Evolutionary conservation across 2,888 invertebrate species (phyloP).

Genomic region (Mycalesis mineus): DNA sequence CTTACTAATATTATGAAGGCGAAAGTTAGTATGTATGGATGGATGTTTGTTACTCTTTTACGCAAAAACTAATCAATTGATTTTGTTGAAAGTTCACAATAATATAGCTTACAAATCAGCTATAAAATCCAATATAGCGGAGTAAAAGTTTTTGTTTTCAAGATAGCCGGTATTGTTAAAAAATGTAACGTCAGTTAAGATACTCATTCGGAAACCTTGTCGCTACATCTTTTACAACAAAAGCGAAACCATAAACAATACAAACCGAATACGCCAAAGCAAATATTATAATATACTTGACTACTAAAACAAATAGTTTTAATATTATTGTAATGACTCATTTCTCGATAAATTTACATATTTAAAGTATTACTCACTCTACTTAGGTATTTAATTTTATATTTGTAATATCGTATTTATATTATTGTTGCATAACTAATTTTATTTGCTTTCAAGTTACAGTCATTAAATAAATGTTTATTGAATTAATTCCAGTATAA

Average conservation of each 20-base stretch:
- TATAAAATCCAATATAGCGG: too few relatives aligned
- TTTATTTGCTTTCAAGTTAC: not conserved
- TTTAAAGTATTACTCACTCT: conserved; percentile 14
- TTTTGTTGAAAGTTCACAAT: too few relatives aligned
- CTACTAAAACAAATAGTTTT: conserved; percentile 4
- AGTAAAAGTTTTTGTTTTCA: too few relatives aligned
- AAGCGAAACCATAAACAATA: conserved; percentile 3
- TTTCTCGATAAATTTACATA: conserved; percentile 7
- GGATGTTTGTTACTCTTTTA: too few relatives aligned
- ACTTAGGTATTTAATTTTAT: not conserved
- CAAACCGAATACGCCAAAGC: not conserved
- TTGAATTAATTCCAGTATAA: not conserved
- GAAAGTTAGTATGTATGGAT: too few relatives aligned
- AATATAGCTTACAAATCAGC: too few relatives aligned
- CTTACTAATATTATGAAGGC: too few relatives aligned
- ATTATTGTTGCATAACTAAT: not conserved
- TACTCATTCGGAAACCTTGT: not conserved
- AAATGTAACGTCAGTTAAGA: too few relatives aligned
- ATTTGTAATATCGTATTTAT: not conserved
- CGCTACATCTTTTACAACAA: not conserved
- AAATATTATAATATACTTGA: not conserved
- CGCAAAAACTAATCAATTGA: too few relatives aligned
- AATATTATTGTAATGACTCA: conserved; percentile 13
- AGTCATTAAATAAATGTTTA: not conserved
- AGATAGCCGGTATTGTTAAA: too few relatives aligned